A percentile compares a stretch with the other conserved stretches of the same genome.
phyloP scores from a whole-genome alignment of 2,797 vertebrate species.

The Chiroxiphia lanceolata region DNA sequence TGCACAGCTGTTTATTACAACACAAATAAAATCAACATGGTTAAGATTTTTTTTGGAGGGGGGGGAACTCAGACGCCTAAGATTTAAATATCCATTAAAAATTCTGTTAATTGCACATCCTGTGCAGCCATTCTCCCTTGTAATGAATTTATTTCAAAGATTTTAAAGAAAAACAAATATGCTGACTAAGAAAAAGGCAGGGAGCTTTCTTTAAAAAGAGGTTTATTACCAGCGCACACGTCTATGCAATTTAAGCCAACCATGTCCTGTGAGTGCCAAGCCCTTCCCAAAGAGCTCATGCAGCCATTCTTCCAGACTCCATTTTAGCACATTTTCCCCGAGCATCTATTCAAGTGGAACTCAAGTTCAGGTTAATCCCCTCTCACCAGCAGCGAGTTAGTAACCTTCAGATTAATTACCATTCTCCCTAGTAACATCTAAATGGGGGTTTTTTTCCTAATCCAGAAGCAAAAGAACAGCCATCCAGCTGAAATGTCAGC shows the following conservation, averaged over 20 bases:
- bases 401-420: background rate
- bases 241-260: background rate
- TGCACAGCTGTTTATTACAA: background rate
- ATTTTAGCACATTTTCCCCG: background rate
- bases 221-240: background rate
- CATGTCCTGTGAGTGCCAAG: background rate
- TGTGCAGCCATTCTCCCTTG: background rate
- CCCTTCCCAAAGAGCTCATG: background rate
- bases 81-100: background rate
- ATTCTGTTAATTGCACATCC: background rate
- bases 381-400: background rate
- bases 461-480: background rate
- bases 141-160: background rate
- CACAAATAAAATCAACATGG: background rate
- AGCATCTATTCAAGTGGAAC: background rate
- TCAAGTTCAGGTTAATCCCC: conserved; percentile 13
- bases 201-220: background rate
- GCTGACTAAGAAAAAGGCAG: background rate
- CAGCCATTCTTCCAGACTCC: background rate
- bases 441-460: background rate
- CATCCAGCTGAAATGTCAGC: background rate
- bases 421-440: background rate
- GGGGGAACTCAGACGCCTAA: background rate
- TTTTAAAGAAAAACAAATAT: background rate
- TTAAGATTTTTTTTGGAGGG: fast-evolving